phyloP scores from a whole-genome alignment of 2,888 invertebrate species.

The Abrostola tripartita region DNA sequence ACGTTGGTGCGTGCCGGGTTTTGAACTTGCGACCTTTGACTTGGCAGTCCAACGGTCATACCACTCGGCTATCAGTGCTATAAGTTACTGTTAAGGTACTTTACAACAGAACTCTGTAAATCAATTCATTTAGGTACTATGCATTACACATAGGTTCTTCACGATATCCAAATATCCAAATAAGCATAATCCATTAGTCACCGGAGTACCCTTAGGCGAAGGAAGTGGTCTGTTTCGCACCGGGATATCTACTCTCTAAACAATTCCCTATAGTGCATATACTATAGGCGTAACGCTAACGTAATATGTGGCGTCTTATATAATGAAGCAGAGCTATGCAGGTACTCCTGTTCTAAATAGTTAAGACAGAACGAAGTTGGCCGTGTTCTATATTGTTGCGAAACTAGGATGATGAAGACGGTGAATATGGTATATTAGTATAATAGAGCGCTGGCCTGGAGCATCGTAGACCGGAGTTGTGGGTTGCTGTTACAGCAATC shows the following conservation, averaged over 20 bases:
- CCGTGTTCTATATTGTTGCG: slow-evolving; percentile 46
- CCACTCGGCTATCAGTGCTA: too few relatives aligned
- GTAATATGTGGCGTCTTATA: background rate
- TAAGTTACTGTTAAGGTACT: too few relatives aligned
- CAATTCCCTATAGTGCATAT: background rate
- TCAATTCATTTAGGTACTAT: too few relatives aligned
- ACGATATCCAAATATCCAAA: too few relatives aligned
- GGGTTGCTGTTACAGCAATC: background rate
- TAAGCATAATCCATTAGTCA: slow-evolving; percentile 5
- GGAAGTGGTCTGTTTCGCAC: slow-evolving; percentile 4
- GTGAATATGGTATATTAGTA: slow-evolving; percentile 22
- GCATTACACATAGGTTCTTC: too few relatives aligned
- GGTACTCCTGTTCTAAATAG: slow-evolving; percentile 37
- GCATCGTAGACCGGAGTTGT: background rate
- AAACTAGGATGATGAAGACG: slow-evolving; percentile 18
- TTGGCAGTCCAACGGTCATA: too few relatives aligned
- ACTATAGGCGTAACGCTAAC: slow-evolving; percentile 2
- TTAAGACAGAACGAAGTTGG: slow-evolving; percentile 47
- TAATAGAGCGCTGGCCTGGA: background rate
- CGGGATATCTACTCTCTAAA: background rate
- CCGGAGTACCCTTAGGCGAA: background rate
- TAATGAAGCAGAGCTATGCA: slow-evolving; percentile 32
- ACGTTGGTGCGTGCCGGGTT: too few relatives aligned
- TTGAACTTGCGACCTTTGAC: too few relatives aligned
- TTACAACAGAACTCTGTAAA: too few relatives aligned